phyloP scores from a whole-genome alignment of 1,140 invertebrate species.

The Drosophila willistoni region DNA sequence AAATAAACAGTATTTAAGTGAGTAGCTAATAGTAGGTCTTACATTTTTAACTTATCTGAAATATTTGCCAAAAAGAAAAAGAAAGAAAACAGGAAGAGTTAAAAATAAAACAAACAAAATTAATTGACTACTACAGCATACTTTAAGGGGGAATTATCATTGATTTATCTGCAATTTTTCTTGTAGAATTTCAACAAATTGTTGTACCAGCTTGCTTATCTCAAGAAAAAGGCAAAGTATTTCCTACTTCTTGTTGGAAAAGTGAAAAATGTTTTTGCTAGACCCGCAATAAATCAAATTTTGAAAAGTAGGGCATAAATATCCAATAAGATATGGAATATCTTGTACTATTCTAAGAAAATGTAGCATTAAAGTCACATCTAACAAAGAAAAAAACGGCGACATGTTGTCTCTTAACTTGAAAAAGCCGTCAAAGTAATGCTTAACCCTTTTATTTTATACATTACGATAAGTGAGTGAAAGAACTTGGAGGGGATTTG shows the following conservation, averaged over 20 bases:
- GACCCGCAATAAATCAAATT: too few species aligned
- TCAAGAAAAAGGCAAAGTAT: too few species aligned
- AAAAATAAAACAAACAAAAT: constrained; percentile 5
- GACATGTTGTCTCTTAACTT: background rate
- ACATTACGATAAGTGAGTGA: background rate
- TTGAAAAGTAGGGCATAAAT: too few species aligned
- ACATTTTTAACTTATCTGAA: constrained; percentile 10
- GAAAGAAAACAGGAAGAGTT: background rate
- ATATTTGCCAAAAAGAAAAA: constrained; percentile 9
- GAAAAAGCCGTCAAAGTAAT: constrained; percentile 9
- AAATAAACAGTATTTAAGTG: constrained; percentile 15
- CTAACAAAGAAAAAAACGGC: background rate
- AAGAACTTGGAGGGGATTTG: background rate
- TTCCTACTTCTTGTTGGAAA: too few species aligned
- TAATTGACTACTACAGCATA: background rate
- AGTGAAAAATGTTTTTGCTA: too few species aligned
- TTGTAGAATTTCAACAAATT: too few species aligned
- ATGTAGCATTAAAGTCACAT: too few species aligned
- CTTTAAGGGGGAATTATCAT: too few species aligned
- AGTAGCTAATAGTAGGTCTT: constrained; percentile 6
- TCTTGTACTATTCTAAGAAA: too few species aligned
- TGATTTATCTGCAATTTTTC: too few species aligned
- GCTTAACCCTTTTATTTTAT: constrained; percentile 29
- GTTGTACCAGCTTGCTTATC: too few species aligned
- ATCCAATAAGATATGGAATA: too few species aligned